Percentiles rank a stretch among this genome's conserved stretches.
These are phyloP conservation scores for Acrocyrtus sp. DNA, from an alignment of 2,888 invertebrate genomes.

Conservation along the genomic window DNA sequence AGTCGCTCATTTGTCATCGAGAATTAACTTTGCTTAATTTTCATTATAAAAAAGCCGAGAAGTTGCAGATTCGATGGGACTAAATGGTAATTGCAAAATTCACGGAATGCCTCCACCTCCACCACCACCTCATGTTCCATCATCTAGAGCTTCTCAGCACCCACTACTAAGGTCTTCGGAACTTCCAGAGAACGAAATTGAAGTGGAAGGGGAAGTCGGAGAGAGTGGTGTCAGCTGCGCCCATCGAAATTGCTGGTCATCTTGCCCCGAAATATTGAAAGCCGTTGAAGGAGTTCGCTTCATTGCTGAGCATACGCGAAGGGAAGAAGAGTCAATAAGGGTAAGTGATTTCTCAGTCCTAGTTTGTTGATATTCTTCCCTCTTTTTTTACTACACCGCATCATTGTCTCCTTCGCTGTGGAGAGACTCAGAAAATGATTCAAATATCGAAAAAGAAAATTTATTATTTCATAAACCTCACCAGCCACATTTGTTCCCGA, in stretches of 20 bases:
- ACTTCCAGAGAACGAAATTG: slow-evolving; percentile 60
- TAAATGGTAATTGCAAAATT: slow-evolving; percentile 66
- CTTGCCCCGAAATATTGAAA: slow-evolving; percentile 90
- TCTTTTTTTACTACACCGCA: no score
- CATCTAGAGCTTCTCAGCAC: slow-evolving; percentile 62
- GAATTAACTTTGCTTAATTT: not conserved
- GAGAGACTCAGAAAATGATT: no score
- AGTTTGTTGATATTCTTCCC: not conserved
- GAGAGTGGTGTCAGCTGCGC: slow-evolving; percentile 34
- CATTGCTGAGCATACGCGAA: slow-evolving; percentile 91
- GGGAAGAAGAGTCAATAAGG: slow-evolving; percentile 91
- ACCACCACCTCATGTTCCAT: slow-evolving; percentile 60
- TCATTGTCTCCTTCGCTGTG: no score
- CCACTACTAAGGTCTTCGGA: slow-evolving; percentile 62
- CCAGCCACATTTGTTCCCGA: no score
- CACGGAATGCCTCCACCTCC: slow-evolving; percentile 67
- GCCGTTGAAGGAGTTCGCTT: slow-evolving; percentile 93
- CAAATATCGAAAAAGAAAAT: no score
- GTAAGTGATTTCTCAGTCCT: slow-evolving; percentile 74
- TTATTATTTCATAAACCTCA: no score
- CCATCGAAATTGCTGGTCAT: slow-evolving; percentile 74
- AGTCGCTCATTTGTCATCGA: not conserved
- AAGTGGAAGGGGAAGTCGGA: slow-evolving; percentile 58
- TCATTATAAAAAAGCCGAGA: slow-evolving; percentile 55
- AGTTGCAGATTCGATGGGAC: slow-evolving; percentile 59